Evolutionary conservation across 2,888 invertebrate species (phyloP), one percentile per base, ranked within the genome.

Genomic region (Ophraella communa): DNA sequence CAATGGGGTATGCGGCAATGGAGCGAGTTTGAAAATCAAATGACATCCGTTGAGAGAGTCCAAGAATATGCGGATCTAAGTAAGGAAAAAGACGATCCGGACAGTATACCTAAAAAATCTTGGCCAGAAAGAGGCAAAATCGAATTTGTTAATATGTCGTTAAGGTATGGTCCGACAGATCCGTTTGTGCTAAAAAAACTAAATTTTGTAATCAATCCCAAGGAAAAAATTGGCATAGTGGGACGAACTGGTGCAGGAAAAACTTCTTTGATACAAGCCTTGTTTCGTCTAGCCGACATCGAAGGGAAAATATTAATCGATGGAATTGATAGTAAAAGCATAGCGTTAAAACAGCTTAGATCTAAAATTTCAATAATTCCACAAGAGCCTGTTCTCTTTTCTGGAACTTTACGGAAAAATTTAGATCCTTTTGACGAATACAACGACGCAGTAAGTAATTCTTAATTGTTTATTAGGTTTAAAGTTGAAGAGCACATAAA

Each of bases 21-120:
- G 78, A 79, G 78, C 44, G 81, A 82, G 70, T 62, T 82, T 55
- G 82, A 81, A 79, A 95, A 94, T 77, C 91, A 90, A 73, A 93
- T 94, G 93, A 94, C 93, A 3, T 91, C 93, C 8, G 96, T 98
- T 0, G 97, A 98, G 82, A 87, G 96, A 81, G 87, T 92, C 14
- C 74, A 93, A 7, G 95, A 95, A 76, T 96, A 95, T 77, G 88
- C 89, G 0, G 86, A 88, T 42, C 79, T 95, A 2, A 87, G 89
- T 0, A 73, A 87, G 0, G 92, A 92, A 71, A 18, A 47, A 8
- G 72, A 74, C 17, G 45, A 63, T 11, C 56, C 64, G 23, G 53
- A 59, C n/a, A 62, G 68, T 14, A 68, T 71, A 2, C 90, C 91
- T 39, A 86, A 87, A n/a, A 83, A 85, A 14, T 83, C 86, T 0